phyloP scores from a whole-genome alignment of 2,888 invertebrate species.

The Pterobdella sp. region DNA sequence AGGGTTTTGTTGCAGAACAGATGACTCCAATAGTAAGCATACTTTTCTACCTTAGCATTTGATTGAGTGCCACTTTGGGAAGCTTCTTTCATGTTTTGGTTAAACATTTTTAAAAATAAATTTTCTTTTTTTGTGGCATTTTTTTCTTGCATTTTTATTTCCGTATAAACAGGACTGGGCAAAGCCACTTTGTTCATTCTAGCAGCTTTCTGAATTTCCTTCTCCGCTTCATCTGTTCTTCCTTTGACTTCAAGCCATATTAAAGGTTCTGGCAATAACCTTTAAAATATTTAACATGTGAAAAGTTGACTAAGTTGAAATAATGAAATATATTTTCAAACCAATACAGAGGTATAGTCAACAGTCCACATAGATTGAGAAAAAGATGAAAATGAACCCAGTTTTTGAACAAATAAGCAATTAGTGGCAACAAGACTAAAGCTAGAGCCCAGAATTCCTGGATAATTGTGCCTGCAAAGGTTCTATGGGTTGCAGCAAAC shows the following conservation, averaged over 20 bases:
- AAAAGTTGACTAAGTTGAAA: background rate
- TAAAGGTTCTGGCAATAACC: constrained; percentile 39
- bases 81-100: no score
- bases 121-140: no score
- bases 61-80: background rate
- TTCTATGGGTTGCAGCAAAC: constrained; percentile 39
- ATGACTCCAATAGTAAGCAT: background rate
- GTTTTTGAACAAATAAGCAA: constrained; percentile 39
- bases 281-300: constrained; percentile 20
- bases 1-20: constrained; percentile 13
- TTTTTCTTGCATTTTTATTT: background rate
- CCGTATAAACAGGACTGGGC: constrained; percentile 30
- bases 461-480: constrained; percentile 38
- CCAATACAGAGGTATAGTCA: constrained; percentile 39
- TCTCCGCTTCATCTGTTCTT: constrained; percentile 34
- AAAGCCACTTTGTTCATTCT: constrained; percentile 35
- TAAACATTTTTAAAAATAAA: no score
- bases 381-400: constrained; percentile 40
- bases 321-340: constrained; percentile 16
- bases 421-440: constrained; percentile 37
- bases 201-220: constrained; percentile 37
- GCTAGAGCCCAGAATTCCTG: constrained; percentile 39
- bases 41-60: background rate
- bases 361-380: constrained; percentile 34
- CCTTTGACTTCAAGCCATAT: constrained; percentile 39